A percentile compares a stretch with the other conserved stretches of the same genome.
phyloP scores from a whole-genome alignment of 2,888 invertebrate genomes.

The Megaustenia siamemsis region DNA sequence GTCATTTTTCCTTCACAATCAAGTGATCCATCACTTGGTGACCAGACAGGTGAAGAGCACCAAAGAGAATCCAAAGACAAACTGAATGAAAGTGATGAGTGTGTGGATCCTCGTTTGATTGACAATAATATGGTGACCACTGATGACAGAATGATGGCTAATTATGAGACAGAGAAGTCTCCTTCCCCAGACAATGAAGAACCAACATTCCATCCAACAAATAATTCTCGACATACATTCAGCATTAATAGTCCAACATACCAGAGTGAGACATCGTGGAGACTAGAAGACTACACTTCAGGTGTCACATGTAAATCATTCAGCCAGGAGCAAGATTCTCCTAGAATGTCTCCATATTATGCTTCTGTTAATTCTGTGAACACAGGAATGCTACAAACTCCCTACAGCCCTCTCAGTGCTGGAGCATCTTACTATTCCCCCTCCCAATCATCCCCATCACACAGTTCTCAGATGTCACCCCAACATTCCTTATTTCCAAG shows the following conservation, averaged over 20 bases:
- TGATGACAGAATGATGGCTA: background rate
- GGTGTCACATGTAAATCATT: conserved; percentile 66
- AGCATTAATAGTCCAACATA: conserved; percentile 77
- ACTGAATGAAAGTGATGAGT: background rate
- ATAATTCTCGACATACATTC: conserved; percentile 57
- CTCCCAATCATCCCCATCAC: conserved; percentile 54
- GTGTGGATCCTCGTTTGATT: conserved; percentile 28
- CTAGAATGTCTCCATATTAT: background rate
- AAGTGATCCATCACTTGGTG: background rate
- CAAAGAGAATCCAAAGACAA: background rate
- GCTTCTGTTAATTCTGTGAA: background rate
- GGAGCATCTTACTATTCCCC: conserved; percentile 65
- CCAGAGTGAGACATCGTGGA: conserved; percentile 64
- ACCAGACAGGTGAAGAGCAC: too few species aligned
- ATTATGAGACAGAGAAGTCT: background rate
- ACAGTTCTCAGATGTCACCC: conserved; percentile 44
- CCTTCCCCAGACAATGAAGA: background rate
- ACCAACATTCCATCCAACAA: background rate
- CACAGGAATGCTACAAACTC: conserved; percentile 13
- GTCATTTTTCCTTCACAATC: background rate
- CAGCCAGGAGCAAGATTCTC: background rate
- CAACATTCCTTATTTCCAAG: conserved; percentile 18
- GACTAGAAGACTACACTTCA: conserved; percentile 62
- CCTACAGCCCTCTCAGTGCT: conserved; percentile 72
- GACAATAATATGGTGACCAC: background rate